A percentile compares a stretch with the other conserved stretches of the same genome.
Conservation (phyloP, 2,113 vertebrate species). For the Leucoraja erinaceus region DNA sequence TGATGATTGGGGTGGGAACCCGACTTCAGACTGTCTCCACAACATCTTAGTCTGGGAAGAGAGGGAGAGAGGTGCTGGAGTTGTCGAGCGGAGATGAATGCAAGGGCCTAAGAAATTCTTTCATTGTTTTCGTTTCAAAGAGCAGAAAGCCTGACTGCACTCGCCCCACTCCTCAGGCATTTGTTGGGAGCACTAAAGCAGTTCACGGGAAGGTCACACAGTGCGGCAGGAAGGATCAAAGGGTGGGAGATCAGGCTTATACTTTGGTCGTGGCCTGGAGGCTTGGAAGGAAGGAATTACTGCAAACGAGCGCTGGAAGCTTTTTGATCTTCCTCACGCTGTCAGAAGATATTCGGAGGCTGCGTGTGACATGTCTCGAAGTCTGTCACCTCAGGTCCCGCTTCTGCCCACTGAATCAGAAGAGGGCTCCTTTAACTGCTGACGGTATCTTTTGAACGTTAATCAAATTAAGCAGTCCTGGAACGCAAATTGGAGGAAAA, state of each 20-base stretch:
- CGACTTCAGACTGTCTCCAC: no score
- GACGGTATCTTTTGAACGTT: background rate
- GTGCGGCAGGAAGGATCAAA: conserved; percentile 24
- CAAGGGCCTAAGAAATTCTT: background rate
- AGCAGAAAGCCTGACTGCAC: background rate
- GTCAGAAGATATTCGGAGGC: conserved; percentile 13
- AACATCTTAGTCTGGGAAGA: background rate
- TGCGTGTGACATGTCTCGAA: background rate
- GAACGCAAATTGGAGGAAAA: no score
- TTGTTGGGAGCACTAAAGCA: background rate
- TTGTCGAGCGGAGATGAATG: background rate
- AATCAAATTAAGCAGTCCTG: background rate
- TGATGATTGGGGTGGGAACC: no score
- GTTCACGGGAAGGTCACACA: conserved; percentile 31
- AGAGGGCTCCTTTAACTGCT: background rate
- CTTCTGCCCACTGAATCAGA: background rate
- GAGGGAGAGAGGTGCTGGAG: background rate
- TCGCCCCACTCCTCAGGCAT: background rate
- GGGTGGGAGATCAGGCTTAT: conserved; percentile 8
- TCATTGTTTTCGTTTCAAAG: background rate
- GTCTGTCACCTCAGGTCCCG: background rate
- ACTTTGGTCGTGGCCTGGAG: background rate
- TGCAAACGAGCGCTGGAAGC: background rate
- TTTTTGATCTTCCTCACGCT: conserved; percentile 14
- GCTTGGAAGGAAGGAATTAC: background rate